Evolutionary conservation across 2,888 invertebrate genomes (phyloP).

Genomic region (Synanthedon vespiformis): DNA sequence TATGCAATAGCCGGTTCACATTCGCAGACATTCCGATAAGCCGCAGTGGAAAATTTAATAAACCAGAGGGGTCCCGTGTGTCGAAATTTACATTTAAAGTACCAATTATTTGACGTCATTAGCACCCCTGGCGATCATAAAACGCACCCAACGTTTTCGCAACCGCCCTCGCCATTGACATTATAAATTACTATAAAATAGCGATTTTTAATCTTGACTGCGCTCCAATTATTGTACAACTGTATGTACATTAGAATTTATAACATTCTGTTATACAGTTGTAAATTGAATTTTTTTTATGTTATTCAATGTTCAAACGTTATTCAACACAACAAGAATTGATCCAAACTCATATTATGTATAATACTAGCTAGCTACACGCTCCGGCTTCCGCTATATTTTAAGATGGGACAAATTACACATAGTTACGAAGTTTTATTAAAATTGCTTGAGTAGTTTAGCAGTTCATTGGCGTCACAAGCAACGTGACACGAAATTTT

Average conservation of each 20-base stretch:
- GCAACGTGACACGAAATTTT: no score
- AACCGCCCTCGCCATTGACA: slow-evolving; percentile 30
- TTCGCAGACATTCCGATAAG: slow-evolving; percentile 12
- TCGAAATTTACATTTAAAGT: slow-evolving; percentile 70
- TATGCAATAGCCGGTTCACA: background rate
- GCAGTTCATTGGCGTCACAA: no score
- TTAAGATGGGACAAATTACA: no score
- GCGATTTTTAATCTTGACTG: slow-evolving; percentile 43
- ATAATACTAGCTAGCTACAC: no score
- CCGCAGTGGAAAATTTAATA: slow-evolving; percentile 54
- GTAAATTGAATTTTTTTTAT: no score
- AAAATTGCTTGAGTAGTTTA: no score
- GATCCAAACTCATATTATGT: no score
- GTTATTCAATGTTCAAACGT: no score
- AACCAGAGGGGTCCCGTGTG: slow-evolving; percentile 49
- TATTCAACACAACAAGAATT: no score
- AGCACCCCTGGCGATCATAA: slow-evolving; percentile 62
- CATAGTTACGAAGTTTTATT: no score
- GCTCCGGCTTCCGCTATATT: no score
- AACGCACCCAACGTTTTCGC: slow-evolving; percentile 63
- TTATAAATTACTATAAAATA: slow-evolving; percentile 62
- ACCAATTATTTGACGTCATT: slow-evolving; percentile 70
- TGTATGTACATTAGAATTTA: background rate
- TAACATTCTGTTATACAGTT: no score
- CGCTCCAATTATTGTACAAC: slow-evolving; percentile 15